Evolutionary conservation across 2,888 invertebrate genomes (phyloP).

Genomic region (Pycnomerus fuliginosus): DNA sequence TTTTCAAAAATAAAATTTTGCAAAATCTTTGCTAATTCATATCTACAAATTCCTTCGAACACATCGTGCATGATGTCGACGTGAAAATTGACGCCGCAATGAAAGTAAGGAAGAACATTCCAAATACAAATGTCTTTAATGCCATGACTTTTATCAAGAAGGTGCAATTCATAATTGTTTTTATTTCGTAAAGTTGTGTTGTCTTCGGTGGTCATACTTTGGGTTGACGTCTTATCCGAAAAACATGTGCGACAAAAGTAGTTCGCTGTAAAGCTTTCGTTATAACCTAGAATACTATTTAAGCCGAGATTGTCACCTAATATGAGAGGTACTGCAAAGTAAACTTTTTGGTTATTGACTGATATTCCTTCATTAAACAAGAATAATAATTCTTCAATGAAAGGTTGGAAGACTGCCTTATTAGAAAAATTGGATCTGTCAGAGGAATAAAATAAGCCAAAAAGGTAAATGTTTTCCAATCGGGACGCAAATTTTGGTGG

Average conservation of each 20-base stretch:
- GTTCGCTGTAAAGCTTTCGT: neutral
- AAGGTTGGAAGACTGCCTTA: slow-evolving; percentile 2
- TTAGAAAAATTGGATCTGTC: slow-evolving; percentile 18
- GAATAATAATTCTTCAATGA: neutral
- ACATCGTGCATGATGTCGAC: slow-evolving; percentile 1
- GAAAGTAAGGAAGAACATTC: neutral
- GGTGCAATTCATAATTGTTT: neutral
- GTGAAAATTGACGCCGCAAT: neutral
- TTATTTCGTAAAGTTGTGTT: neutral
- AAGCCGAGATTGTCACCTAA: neutral
- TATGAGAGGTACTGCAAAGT: neutral
- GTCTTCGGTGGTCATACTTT: neutral
- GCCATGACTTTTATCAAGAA: neutral
- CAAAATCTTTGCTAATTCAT: neutral
- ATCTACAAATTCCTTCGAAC: slow-evolving; percentile 1
- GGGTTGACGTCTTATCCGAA: neutral
- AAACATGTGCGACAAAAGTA: neutral
- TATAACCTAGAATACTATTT: neutral
- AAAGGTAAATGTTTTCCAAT: slow-evolving; percentile 25
- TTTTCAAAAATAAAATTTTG: neutral
- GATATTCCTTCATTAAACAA: neutral
- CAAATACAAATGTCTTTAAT: neutral
- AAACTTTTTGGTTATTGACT: neutral
- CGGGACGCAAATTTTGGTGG: slow-evolving; percentile 18
- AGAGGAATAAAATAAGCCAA: slow-evolving; percentile 20